Evolutionary conservation across 2,113 vertebrate species (phyloP).

Genomic region (Capra hircus): DNA sequence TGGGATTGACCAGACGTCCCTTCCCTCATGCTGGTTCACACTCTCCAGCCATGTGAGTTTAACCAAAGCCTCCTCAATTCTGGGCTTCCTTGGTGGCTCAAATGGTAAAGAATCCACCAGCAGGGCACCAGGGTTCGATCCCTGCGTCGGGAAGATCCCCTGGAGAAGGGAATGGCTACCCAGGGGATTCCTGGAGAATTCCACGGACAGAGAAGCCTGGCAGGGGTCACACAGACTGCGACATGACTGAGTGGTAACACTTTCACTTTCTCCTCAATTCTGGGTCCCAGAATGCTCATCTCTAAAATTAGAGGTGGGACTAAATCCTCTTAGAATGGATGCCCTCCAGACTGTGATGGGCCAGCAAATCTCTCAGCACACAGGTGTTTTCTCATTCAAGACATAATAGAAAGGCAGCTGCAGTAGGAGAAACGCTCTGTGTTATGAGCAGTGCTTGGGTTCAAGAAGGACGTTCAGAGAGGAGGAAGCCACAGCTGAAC

Average conservation of each 20-base stretch:
- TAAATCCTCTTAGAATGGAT: not conserved
- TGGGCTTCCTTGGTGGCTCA: not conserved
- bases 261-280: not conserved
- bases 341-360: not conserved
- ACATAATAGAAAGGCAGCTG: not conserved
- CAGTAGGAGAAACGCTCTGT: not conserved
- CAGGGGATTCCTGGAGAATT: too few relatives aligned
- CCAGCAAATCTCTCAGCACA: not conserved
- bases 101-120: not conserved
- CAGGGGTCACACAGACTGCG: not conserved
- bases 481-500: not conserved
- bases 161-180: not conserved
- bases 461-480: not conserved
- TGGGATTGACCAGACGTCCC: not conserved
- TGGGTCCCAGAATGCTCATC: not conserved
- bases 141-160: not conserved
- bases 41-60: not conserved
- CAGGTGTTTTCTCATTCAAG: not conserved
- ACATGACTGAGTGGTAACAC: rapidly evolving
- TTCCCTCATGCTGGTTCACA: not conserved
- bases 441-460: not conserved
- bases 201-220: too few relatives aligned
- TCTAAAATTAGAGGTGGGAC: not conserved
- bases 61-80: not conserved
- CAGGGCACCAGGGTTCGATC: not conserved